Evolutionary conservation across 2,113 vertebrate species (phyloP).

Genomic region (Tachuris rubrigastra): DNA sequence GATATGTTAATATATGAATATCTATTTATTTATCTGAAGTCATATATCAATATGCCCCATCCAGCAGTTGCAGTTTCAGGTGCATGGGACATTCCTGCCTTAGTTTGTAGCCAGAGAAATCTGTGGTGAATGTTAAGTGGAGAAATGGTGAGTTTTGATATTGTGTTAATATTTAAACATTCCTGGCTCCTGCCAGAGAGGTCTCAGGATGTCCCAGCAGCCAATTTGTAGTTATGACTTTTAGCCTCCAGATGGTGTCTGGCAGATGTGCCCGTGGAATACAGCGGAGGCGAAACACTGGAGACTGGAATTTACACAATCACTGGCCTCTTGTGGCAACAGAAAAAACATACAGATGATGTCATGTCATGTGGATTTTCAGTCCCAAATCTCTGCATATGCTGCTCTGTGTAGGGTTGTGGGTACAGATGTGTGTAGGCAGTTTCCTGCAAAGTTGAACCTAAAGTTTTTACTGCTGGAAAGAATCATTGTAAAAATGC

Average conservation of each 20-base stretch:
- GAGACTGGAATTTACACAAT: not conserved
- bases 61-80: not conserved
- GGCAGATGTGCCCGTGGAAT: not conserved
- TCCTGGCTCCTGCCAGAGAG: not conserved
- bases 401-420: not conserved
- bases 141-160: not conserved
- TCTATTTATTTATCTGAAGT: not conserved
- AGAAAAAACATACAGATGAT: not conserved
- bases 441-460: not conserved
- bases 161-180: not conserved
- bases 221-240: not conserved
- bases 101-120: not conserved
- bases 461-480: not conserved
- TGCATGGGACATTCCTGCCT: not conserved
- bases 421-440: not conserved
- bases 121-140: not conserved
- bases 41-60: not conserved
- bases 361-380: not conserved
- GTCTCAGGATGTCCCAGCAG: not conserved
- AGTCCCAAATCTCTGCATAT: not conserved
- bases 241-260: conserved; percentile 16
- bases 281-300: not conserved
- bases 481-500: not conserved
- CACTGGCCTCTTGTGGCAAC: conserved; percentile 11
- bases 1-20: not conserved